Evolutionary conservation across 2,888 invertebrate species (phyloP), one percentile per base, ranked within the genome.

Genomic region (Agriopis aurantiaria): DNA sequence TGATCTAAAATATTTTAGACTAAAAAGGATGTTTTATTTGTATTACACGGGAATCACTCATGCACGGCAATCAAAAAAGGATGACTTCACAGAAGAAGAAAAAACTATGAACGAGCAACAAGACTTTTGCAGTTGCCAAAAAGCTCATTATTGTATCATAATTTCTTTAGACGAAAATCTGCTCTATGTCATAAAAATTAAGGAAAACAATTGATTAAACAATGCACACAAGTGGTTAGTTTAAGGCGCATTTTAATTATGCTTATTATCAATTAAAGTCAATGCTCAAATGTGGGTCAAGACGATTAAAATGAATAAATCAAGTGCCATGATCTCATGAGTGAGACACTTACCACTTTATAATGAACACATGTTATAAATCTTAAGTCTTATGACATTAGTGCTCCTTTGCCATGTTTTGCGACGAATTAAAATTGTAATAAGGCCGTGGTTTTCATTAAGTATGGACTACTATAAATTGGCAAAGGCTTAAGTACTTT

Each of bases 221-320:
- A 59, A 55, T 49, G n/a, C 52, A 11, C 41, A 61, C 41, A 52
- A 66, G 62, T 70, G 73, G 60, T 73, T 58, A 74, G 86, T 88
- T 90, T 91, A 87, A 90, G 89, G 88, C 92, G 92, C 92, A 89
- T 90, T 93, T 92, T 93, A 93, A 93, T 93, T 92, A 93, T 91
- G 89, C 93, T 92, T 92, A 93, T 93, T 92, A 93, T 91, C 93
- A 94, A 94, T 94, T 93, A 93, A 91, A 92, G 89, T 90, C 92
- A 92, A 91, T 91, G 87, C 91, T 80, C 88, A 83, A 89, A 93
- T 90, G 88, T 94, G 80, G 93, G 93, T 92, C 93, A 93, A 92
- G 92, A 85, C 91, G 91, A 90, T 91, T 92, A 89, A 89, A 88
- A 90, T 88, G 91, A 91, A 92, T 93, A 93, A 93, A 93, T 93